Percentiles rank a stretch among this genome's conserved stretches.
phyloP scores from a whole-genome alignment of 2,888 invertebrate species.

The Cotesia congregata region DNA sequence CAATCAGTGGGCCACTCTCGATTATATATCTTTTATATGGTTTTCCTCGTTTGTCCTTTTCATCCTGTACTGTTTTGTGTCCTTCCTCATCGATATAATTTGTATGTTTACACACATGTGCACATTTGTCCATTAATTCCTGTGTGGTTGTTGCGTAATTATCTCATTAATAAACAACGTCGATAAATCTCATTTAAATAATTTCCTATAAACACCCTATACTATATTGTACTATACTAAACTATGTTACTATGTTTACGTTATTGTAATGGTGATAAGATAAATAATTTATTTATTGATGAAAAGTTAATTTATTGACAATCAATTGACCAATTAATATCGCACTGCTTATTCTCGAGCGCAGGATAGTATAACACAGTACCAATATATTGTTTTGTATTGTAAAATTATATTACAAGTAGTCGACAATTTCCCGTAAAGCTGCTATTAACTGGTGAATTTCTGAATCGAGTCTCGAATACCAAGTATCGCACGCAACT shows the following conservation, averaged over 20 bases:
- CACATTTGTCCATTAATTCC: constrained; percentile 32
- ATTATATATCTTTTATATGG: constrained; percentile 16
- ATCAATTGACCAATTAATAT: neutral
- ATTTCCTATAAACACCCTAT: neutral
- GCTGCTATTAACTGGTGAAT: constrained; percentile 7
- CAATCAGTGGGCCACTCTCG: constrained; percentile 52
- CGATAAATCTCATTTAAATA: constrained; percentile 12
- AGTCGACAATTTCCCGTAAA: constrained; percentile 10
- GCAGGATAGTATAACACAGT: too few species aligned
- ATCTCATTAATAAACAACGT: constrained; percentile 36
- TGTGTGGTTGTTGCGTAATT: constrained; percentile 27
- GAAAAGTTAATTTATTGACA: neutral
- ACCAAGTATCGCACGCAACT: constrained; percentile 58
- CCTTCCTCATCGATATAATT: neutral
- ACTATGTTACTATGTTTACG: neutral
- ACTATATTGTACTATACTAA: neutral
- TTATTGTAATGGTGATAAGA: neutral
- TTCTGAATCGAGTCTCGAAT: constrained; percentile 14
- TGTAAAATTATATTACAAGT: neutral
- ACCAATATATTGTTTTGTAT: too few species aligned
- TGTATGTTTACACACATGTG: constrained; percentile 30
- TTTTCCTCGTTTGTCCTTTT: constrained; percentile 35
- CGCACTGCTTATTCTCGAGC: too few species aligned
- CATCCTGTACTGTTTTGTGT: constrained; percentile 11
- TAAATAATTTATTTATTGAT: neutral